phyloP scores from a whole-genome alignment of 1,140 invertebrate genomes.

The Caenorhabditis tropicalis region DNA sequence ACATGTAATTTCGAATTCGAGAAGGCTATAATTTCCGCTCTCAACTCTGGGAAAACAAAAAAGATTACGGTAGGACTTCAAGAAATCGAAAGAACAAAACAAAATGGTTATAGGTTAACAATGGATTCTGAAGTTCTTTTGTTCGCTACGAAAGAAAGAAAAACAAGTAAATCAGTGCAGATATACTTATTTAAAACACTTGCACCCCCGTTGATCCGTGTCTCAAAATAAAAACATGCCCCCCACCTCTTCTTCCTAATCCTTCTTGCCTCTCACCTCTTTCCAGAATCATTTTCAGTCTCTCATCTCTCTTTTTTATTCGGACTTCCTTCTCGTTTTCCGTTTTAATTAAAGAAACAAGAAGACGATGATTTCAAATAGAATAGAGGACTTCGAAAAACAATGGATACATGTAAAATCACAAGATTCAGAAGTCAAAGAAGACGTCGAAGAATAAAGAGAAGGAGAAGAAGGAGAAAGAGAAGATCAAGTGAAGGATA shows the following conservation, averaged over 20 bases:
- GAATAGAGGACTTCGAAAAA: not conserved
- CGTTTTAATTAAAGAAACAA: constrained; percentile 7
- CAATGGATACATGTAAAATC: not conserved
- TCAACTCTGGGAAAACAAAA: not conserved
- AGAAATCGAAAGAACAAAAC: not conserved
- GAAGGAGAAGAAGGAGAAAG: not conserved
- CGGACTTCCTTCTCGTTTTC: not conserved
- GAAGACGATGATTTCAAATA: too few species aligned
- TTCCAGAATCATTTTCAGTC: not conserved
- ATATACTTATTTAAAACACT: not conserved
- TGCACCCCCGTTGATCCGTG: not conserved
- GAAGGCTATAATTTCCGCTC: not conserved
- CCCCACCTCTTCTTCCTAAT: too few species aligned
- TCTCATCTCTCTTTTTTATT: not conserved
- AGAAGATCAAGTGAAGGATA: constrained; percentile 18
- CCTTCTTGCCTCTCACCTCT: too few species aligned
- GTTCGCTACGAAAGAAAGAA: too few species aligned
- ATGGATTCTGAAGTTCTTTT: too few species aligned
- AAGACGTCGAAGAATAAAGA: not conserved
- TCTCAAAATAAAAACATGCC: not conserved
- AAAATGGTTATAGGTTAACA: too few species aligned
- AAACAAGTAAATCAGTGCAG: too few species aligned
- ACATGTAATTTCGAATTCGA: not conserved
- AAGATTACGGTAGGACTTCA: not conserved
- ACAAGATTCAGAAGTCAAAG: not conserved